Percentiles rank a stretch among this genome's conserved stretches.
Evolutionary conservation across 2,113 vertebrate genomes (phyloP).

Genomic region (Perca flavescens): DNA sequence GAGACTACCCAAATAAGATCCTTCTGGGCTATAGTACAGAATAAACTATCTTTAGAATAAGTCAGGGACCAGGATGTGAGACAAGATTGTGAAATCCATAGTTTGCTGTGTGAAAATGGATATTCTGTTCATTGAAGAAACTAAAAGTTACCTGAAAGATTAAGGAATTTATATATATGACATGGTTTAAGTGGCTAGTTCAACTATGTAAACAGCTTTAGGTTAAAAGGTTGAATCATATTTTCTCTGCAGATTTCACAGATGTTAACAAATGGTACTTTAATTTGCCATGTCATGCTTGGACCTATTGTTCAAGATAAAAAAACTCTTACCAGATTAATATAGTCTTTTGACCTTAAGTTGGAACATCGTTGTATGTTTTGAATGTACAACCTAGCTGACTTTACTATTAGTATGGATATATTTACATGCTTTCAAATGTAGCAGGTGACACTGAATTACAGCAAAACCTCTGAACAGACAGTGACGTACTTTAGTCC

Average conservation of each 20-base stretch:
- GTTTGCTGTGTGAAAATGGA: not conserved
- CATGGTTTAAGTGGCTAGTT: not conserved
- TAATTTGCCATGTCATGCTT: slow-evolving; percentile 32
- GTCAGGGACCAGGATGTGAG: not conserved
- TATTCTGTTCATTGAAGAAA: not conserved
- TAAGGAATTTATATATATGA: not conserved
- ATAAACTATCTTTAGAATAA: not conserved
- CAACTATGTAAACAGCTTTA: not conserved
- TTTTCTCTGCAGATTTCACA: slow-evolving; percentile 1
- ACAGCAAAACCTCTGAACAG: slow-evolving; percentile 36
- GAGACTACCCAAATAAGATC: not conserved
- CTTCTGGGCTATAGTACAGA: not conserved
- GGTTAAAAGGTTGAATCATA: not conserved
- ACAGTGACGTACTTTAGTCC: slow-evolving; percentile 10
- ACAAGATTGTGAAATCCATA: not conserved
- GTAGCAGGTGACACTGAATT: slow-evolving; percentile 69
- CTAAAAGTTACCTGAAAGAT: not conserved
- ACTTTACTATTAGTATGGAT: slow-evolving; percentile 57
- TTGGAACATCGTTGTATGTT: slow-evolving; percentile 44
- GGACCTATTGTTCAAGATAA: slow-evolving; percentile 3
- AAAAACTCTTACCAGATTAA: not conserved
- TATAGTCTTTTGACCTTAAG: slow-evolving; percentile 32
- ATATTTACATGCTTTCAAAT: slow-evolving; percentile 69
- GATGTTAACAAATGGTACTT: not conserved
- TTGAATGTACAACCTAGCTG: slow-evolving; percentile 66